Evolutionary conservation across 2,888 invertebrate genomes (phyloP).

Genomic region (Pammene aurita): DNA sequence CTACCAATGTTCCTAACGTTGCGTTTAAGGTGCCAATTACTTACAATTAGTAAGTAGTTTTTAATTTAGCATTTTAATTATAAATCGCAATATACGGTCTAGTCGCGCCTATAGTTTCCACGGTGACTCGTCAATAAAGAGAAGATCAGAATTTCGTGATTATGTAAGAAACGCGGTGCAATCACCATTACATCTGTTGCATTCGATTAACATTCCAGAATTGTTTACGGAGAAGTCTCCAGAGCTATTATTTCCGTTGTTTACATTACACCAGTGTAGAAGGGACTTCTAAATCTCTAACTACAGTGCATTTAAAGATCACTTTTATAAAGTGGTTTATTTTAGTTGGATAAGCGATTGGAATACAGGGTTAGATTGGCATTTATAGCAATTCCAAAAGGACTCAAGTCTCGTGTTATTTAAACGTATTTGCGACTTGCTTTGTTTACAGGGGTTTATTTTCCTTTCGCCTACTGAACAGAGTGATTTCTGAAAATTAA

Average conservation of each 20-base stretch:
- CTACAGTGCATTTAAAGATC: too few relatives aligned
- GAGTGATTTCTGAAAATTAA: constrained; percentile 6
- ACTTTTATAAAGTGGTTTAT: too few relatives aligned
- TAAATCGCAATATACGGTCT: too few relatives aligned
- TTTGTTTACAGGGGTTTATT: neutral
- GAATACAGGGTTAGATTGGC: neutral
- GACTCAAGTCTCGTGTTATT: constrained; percentile 4
- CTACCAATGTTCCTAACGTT: too few relatives aligned
- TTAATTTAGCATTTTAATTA: too few relatives aligned
- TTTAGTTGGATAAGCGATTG: neutral
- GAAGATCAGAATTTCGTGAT: constrained; percentile 1
- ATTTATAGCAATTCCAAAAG: neutral
- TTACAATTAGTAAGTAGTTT: too few relatives aligned
- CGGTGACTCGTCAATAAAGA: neutral
- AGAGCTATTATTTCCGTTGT: neutral
- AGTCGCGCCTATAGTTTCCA: too few relatives aligned
- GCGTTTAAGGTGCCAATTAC: too few relatives aligned
- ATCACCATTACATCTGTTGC: neutral
- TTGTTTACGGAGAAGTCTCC: constrained; percentile 12
- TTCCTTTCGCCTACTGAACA: neutral
- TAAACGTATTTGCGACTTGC: neutral
- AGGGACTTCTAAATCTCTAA: too few relatives aligned
- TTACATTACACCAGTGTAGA: neutral
- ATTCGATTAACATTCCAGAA: constrained; percentile 26
- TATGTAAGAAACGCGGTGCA: constrained; percentile 1